A percentile compares a stretch with the other conserved stretches of the same genome.
Conservation (phyloP, 2,113 vertebrate species). For the Caloenas nicobarica region DNA sequence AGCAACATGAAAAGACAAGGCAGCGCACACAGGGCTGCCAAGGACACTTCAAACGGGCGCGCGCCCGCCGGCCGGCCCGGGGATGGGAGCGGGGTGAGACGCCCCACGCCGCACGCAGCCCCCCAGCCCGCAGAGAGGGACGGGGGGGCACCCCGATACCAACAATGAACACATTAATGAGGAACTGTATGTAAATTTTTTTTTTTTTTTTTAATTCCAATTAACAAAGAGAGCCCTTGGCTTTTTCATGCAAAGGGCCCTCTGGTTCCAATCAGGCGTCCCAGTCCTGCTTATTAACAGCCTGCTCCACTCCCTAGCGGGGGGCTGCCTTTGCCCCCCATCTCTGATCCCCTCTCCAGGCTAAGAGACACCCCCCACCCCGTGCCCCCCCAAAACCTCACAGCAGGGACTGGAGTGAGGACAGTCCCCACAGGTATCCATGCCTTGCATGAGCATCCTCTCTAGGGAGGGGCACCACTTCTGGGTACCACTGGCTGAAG, state of each 20-base stretch:
- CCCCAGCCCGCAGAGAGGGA: not conserved
- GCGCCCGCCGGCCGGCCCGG: slow-evolving; percentile 9
- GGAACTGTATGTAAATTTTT: slow-evolving; percentile 60
- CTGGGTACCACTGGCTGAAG: not conserved
- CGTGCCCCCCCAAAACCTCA: not conserved
- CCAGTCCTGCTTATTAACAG: slow-evolving; percentile 23
- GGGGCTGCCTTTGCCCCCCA: no score
- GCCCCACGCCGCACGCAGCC: slow-evolving; percentile 15
- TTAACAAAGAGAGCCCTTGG: slow-evolving; percentile 67
- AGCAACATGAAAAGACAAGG: slow-evolving; percentile 90
- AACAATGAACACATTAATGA: slow-evolving; percentile 58
- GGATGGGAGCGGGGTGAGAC: not conserved
- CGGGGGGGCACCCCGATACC: not conserved
- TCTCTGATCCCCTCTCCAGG: not conserved
- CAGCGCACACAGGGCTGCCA: slow-evolving; percentile 82
- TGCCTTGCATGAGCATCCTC: not conserved
- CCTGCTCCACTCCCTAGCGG: not conserved
- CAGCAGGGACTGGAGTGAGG: not conserved
- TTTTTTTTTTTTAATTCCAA: not conserved
- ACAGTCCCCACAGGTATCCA: accelerated
- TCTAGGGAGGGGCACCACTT: not conserved
- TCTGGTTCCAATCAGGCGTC: slow-evolving; percentile 57
- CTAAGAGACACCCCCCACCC: not conserved
- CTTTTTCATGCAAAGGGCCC: slow-evolving; percentile 61
- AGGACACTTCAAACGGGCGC: slow-evolving; percentile 61